Evolutionary conservation across 1,140 invertebrate species (phyloP).

Genomic region (Drosophila quadrilineata): DNA sequence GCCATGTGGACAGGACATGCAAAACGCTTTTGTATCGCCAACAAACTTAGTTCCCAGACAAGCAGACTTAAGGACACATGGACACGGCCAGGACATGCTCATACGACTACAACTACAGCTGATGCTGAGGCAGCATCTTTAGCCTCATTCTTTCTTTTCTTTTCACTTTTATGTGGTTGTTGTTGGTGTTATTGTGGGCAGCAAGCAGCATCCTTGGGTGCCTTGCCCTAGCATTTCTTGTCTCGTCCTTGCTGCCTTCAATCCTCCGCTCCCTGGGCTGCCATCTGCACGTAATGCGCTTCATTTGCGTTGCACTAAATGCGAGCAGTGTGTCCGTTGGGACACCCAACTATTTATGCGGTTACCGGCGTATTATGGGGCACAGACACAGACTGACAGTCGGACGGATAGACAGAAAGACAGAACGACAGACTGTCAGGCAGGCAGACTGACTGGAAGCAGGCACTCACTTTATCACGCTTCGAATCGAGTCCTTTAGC

Average conservation of each 20-base stretch:
- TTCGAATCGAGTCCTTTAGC: constrained; percentile 60
- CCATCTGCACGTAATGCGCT: constrained; percentile 73
- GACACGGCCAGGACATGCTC: background rate
- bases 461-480: constrained; percentile 67
- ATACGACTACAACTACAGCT: constrained; percentile 6
- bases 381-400: constrained; percentile 11
- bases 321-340: constrained; percentile 27
- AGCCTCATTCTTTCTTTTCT: constrained; percentile 2
- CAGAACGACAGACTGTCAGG: background rate
- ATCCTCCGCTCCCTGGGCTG: background rate
- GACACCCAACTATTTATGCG: constrained; percentile 38
- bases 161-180: constrained; percentile 14
- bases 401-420: background rate
- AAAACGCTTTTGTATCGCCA: constrained; percentile 79
- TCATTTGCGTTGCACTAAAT: constrained; percentile 77
- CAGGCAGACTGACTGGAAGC: background rate
- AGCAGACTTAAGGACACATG: constrained; percentile 21
- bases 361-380: constrained; percentile 27
- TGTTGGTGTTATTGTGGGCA: too few relatives aligned
- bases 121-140: constrained; percentile 21
- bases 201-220: constrained; percentile 26
- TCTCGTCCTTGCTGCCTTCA: background rate
- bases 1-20: constrained; percentile 54
- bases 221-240: constrained; percentile 8
- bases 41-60: constrained; percentile 53